Conservation (phyloP, 2,113 vertebrate genomes). For the Orcinus orca region DNA sequence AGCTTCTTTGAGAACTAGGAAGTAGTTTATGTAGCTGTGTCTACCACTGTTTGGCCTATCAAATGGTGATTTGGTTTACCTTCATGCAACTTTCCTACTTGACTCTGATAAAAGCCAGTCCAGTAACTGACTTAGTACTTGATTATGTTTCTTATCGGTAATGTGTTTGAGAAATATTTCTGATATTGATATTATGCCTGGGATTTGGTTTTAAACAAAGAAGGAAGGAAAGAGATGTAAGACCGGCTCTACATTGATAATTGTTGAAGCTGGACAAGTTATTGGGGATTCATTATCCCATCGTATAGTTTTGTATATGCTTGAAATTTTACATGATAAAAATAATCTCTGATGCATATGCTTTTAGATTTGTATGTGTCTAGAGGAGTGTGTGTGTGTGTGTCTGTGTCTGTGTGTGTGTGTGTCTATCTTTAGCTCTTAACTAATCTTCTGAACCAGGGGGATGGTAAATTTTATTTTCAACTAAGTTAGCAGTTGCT, state of each 20-base stretch:
- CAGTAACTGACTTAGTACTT: not conserved
- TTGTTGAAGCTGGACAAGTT: not conserved
- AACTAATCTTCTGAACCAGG: not conserved
- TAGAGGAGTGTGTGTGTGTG: not conserved
- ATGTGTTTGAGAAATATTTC: slow-evolving; percentile 2
- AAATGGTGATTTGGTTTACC: not conserved
- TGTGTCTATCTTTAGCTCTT: not conserved
- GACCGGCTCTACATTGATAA: not conserved
- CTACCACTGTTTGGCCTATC: not conserved
- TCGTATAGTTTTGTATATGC: not conserved
- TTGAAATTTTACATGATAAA: not conserved
- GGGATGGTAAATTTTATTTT: not conserved
- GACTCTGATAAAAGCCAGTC: not conserved
- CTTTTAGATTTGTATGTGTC: not conserved
- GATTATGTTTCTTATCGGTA: not conserved
- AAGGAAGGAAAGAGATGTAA: not conserved
- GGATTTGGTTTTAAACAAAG: not conserved
- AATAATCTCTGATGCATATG: not conserved
- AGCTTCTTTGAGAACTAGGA: not conserved
- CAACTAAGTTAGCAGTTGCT: not conserved
- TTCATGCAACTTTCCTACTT: not conserved
- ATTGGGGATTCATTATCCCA: not conserved
- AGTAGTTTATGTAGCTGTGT: not conserved
- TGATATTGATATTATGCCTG: not conserved
- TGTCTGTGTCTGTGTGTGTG: not conserved